A percentile compares a stretch with the other conserved stretches of the same genome.
Conservation (phyloP, 1,140 invertebrate species). For the Drosophila carrolli region DNA sequence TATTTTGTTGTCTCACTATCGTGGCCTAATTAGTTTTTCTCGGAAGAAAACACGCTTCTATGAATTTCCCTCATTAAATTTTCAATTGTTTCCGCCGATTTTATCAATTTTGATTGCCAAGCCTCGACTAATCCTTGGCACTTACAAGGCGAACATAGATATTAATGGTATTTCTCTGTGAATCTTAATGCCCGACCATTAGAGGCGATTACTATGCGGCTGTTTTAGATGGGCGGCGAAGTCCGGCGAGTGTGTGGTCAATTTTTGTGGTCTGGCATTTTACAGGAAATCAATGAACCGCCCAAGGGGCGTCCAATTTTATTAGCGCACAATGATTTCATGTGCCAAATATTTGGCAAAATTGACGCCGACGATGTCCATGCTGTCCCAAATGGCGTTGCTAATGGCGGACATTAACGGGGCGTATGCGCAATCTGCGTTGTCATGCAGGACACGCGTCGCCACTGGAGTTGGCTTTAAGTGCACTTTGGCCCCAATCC, state of each 20-base stretch:
- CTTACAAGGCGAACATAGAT: conserved; percentile 27
- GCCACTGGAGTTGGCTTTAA: conserved; percentile 58
- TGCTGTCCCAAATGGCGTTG: conserved; percentile 63
- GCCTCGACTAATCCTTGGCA: conserved; percentile 22
- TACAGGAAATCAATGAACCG: conserved; percentile 76
- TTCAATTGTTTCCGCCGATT: conserved; percentile 41
- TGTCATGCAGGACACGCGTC: conserved; percentile 65
- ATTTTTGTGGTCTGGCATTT: conserved; percentile 59
- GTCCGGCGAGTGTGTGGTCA: conserved; percentile 40
- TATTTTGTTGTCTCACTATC: neutral
- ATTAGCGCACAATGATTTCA: conserved; percentile 81
- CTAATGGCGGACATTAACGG: conserved; percentile 76
- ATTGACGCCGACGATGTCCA: conserved; percentile 49
- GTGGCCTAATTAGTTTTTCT: conserved; percentile 11
- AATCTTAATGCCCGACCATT: conserved; percentile 39
- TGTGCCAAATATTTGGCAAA: conserved; percentile 81
- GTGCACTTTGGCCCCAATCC: conserved; percentile 68
- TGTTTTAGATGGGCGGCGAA: conserved; percentile 1
- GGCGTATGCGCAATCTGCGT: conserved; percentile 71
- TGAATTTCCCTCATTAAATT: conserved; percentile 25
- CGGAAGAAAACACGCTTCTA: neutral
- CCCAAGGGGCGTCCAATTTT: conserved; percentile 62
- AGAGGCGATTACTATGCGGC: conserved; percentile 42
- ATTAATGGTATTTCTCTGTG: conserved; percentile 39
- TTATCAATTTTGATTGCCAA: conserved; percentile 39